These are phyloP conservation scores for Nineta flava DNA, from an alignment of 2,888 invertebrate genomes.

Conservation along the genomic window DNA sequence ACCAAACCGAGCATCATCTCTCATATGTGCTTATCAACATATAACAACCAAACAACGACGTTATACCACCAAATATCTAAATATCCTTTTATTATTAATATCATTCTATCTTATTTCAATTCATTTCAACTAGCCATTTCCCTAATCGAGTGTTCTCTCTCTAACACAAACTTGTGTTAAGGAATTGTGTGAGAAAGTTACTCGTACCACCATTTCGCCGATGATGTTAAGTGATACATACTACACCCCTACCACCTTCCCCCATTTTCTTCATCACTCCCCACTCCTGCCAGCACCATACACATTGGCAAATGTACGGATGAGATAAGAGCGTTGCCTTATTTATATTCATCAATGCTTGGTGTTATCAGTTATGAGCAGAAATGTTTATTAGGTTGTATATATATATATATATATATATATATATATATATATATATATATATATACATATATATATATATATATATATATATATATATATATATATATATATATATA, in stretches of 20 bases:
- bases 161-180: too few relatives aligned
- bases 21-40: too few relatives aligned
- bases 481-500: neutral
- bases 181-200: constrained; percentile 8
- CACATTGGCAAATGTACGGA: constrained; percentile 18
- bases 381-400: constrained; percentile 24
- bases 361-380: constrained; percentile 28
- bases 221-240: neutral
- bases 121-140: too few relatives aligned
- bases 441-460: neutral
- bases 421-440: neutral
- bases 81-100: too few relatives aligned
- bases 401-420: neutral
- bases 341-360: constrained; percentile 31
- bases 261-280: too few relatives aligned
- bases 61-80: too few relatives aligned
- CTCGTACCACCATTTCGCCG: constrained; percentile 8
- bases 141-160: too few relatives aligned
- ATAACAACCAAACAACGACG: too few relatives aligned
- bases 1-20: too few relatives aligned
- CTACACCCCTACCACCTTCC: constrained; percentile 12
- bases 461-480: neutral
- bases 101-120: too few relatives aligned
- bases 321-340: constrained; percentile 26
- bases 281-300: constrained; percentile 9